Percentiles rank a stretch among this genome's conserved stretches.
Evolutionary conservation across 2,113 vertebrate genomes (phyloP).

Genomic region (Leptocoma aspasia): DNA sequence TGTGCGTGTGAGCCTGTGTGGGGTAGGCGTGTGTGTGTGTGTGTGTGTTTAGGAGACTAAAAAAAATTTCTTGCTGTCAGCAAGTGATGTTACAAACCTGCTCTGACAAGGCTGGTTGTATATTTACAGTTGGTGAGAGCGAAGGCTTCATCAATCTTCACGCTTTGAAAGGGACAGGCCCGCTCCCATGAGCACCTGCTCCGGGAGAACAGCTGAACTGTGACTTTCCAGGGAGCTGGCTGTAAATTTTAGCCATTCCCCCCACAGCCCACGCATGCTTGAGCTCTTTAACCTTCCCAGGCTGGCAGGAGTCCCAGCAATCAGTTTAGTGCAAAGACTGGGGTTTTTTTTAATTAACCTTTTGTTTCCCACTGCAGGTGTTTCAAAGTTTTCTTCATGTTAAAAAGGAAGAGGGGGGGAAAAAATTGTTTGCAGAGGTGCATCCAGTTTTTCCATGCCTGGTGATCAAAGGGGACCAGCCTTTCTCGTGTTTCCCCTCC

Average conservation of each 20-base stretch:
- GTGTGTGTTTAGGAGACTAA: slow-evolving; percentile 56
- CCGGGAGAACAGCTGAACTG: slow-evolving; percentile 76
- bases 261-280: slow-evolving; percentile 52
- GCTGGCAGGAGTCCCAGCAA: slow-evolving; percentile 63
- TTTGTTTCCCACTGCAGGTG: slow-evolving; percentile 67
- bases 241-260: slow-evolving; percentile 68
- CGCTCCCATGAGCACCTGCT: slow-evolving; percentile 74
- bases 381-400: slow-evolving; percentile 30
- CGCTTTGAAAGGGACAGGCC: slow-evolving; percentile 67
- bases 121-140: slow-evolving; percentile 79
- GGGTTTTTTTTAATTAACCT: slow-evolving; percentile 70
- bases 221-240: slow-evolving; percentile 68
- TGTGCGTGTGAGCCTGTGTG: background rate
- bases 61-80: slow-evolving; percentile 68
- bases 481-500: background rate
- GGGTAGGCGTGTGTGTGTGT: background rate
- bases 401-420: background rate
- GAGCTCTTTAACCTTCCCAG: slow-evolving; percentile 71
- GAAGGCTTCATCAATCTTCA: slow-evolving; percentile 78
- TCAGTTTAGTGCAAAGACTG: slow-evolving; percentile 57
- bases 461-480: background rate
- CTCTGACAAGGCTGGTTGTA: slow-evolving; percentile 78
- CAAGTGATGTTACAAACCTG: slow-evolving; percentile 71
- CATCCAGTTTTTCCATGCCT: background rate
- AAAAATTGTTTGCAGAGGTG: background rate